Evolutionary conservation across 2,888 invertebrate species (phyloP), one percentile per base, ranked within the genome.

Genomic region (Troides helena): DNA sequence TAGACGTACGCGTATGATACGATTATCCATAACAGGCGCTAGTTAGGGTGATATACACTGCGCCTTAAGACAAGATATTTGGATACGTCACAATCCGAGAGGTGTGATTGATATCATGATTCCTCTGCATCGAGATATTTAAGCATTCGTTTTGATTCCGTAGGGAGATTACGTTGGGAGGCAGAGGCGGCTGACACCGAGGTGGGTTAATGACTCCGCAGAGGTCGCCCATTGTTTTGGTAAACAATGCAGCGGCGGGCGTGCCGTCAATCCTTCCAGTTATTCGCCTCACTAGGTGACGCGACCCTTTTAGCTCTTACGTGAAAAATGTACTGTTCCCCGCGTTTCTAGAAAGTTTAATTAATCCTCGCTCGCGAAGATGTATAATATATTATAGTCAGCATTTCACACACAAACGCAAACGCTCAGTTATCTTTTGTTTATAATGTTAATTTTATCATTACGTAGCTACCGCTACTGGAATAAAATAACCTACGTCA

Each of bases 121-220:
- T n/a, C 8, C 7, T 56, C 56, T 18, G 18, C 18, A 23, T 58
- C 2, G 57, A 2, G 8, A 23, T 58, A 23, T 58, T 58, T 58
- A 23, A 23, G 23, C 23, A 8, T 69, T 60, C 61, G 69, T 61
- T 65, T 66, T 21, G 39, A 70, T 58, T 63, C n/a, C 10, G 43
- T 67, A 53, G 43, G 21, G 64, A 68, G 60, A 56, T 70, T 56
- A 66, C 65, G 71, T 68, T 64, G 63, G 71, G 72, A 66, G 66
- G 71, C 72, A 73, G 74, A 75, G 82, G 78, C 79, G 82, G 80
- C 80, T 81, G 84, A 85, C 86, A 85, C 84, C 87, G 86, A 87
- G 87, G 88, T 88, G 81, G 91, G 92, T 91, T 92, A 92, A 92
- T 90, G 92, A 92, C 91, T 89, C 85, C 86, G 81, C 85, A 80